These are phyloP conservation scores for Petrocephalus zakoni DNA, from an alignment of 2,113 vertebrate genomes.

Conservation along the genomic window DNA sequence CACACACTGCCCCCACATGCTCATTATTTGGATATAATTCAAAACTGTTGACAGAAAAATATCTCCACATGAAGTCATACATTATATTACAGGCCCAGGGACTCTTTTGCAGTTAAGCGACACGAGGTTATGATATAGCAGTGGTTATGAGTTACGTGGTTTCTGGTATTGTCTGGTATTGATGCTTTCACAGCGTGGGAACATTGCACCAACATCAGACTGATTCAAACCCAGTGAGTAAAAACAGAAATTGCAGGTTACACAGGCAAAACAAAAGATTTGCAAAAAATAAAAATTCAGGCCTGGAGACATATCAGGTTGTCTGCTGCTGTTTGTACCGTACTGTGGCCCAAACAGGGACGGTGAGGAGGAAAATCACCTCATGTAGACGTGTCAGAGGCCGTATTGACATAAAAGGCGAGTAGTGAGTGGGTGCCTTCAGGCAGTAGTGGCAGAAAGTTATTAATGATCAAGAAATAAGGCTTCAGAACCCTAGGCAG, in stretches of 20 bases:
- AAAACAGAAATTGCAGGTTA: neutral
- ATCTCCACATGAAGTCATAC: neutral
- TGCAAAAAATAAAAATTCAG: neutral
- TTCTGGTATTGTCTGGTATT: neutral
- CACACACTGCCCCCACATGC: neutral
- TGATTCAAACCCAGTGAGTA: neutral
- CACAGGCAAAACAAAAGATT: neutral
- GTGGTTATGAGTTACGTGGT: neutral
- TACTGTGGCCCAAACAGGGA: neutral
- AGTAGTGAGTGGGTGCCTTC: neutral
- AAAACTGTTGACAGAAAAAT: neutral
- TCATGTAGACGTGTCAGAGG: neutral
- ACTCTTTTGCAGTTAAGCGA: neutral
- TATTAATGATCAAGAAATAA: neutral
- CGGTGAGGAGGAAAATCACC: neutral
- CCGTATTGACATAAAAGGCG: neutral
- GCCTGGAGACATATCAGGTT: neutral
- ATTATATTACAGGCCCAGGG: neutral
- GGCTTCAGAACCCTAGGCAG: neutral
- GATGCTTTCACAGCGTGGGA: neutral
- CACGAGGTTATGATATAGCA: neutral
- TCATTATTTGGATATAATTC: neutral
- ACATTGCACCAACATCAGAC: neutral
- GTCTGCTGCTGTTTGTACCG: neutral
- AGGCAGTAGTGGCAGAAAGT: neutral